Base-by-base conservation (phyloP, 2,797 vertebrate genomes). In the Ptychadena robeensis region DNA sequence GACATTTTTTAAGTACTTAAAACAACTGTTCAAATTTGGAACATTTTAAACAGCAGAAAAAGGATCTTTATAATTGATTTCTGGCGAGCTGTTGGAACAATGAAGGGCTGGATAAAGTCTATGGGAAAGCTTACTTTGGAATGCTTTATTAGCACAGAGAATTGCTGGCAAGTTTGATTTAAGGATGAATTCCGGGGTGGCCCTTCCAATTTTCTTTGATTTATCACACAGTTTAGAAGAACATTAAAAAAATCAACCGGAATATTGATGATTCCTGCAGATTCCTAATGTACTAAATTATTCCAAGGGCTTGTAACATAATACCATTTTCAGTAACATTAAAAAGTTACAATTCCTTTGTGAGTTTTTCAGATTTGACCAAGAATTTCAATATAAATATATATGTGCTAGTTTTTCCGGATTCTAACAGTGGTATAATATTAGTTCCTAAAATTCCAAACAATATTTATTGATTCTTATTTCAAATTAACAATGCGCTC, bases 1-100 rank as follows among this genome's bases (percentile, higher is more conserved):
- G 83, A 84, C 78, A 85, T 85, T 80, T 82, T 82, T 85, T 80
- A 85, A 85, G 83, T 85, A 85, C 83, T 85, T 83, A 80, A 81
- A 85, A 81, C 78, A 81, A 85, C 78, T 85, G 83, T 76, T 85
- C 72, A 85, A 85, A 85, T 80, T 81, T 85, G 78, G 72, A 85
- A 80, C 78, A 75, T 85, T 85, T 85, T 68, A 76, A 85, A 81
- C 79, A 68, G 72, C 78, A 85, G 83, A 85, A 79, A 85, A 65
- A 85, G 66, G 78, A 85, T 85, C 83, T 76, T 79, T 81, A 73
- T 85, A 85, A 85, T 85, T 85, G 83, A 85, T 85, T 85, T 85
- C 83, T 85, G 66, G 71, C 34, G 72, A 67, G 78, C 48, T 37
- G 78, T 37, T 53, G 70, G 59, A 76, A 81, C 78, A 75, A 75